A percentile compares a stretch with the other conserved stretches of the same genome.
Conservation (phyloP, 2,113 vertebrate genomes). For the Chaenocephalus aceratus region DNA sequence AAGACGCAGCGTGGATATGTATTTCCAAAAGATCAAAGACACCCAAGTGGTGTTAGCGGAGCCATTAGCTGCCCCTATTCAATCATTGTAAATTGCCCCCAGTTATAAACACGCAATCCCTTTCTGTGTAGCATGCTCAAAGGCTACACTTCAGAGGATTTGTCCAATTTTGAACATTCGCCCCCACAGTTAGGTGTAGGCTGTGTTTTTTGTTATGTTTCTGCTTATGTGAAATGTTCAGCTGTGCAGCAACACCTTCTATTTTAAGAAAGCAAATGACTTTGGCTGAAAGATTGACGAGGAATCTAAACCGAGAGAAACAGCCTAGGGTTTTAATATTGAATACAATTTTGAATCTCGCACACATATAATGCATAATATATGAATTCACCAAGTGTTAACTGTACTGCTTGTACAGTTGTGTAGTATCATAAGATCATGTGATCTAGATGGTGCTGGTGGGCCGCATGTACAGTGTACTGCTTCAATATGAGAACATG, state of each 20-base stretch:
- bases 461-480: background rate
- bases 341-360: background rate
- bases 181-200: conserved; percentile 15
- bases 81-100: conserved; percentile 29
- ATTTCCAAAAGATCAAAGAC: conserved; percentile 44
- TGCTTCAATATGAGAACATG: conserved; percentile 3
- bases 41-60: conserved; percentile 35
- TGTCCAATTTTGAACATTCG: background rate
- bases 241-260: conserved; percentile 10
- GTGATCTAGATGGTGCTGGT: conserved; percentile 1
- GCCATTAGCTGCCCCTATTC: conserved; percentile 31
- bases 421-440: background rate
- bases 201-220: conserved; percentile 7
- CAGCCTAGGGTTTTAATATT: background rate
- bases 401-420: background rate
- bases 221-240: conserved; percentile 15
- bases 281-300: background rate
- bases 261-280: conserved; percentile 15
- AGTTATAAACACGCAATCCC: conserved; percentile 11
- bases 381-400: background rate
- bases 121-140: background rate
- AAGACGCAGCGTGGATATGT: conserved; percentile 4
- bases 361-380: conserved; percentile 3
- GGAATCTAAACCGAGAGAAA: background rate
- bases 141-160: conserved; percentile 13